These are phyloP conservation scores for Copidosoma floridanum DNA, from an alignment of 1,140 invertebrate genomes.

Conservation along the genomic window DNA sequence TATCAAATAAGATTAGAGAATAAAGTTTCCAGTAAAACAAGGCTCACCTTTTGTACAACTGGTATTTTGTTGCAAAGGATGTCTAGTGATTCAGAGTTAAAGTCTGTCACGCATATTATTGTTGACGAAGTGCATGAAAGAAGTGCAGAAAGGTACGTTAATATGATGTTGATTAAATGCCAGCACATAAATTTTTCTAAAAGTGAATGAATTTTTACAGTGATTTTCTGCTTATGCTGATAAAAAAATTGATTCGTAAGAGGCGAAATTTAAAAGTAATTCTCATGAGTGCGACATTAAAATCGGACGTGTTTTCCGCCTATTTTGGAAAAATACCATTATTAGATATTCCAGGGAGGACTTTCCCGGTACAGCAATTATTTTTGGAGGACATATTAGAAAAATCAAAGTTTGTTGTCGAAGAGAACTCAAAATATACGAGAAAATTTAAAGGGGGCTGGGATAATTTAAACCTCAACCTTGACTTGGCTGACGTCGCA, in stretches of 20 bases:
- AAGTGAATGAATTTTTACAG: slow-evolving; percentile 57
- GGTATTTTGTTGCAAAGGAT: slow-evolving; percentile 83
- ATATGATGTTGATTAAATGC: too few relatives aligned
- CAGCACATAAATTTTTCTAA: too few relatives aligned
- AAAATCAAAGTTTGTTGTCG: slow-evolving; percentile 65
- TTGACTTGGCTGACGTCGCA: slow-evolving; percentile 63
- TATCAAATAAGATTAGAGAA: slow-evolving; percentile 82
- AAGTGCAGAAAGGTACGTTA: slow-evolving; percentile 45
- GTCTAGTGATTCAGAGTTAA: slow-evolving; percentile 69
- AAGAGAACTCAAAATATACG: slow-evolving; percentile 69
- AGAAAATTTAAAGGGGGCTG: slow-evolving; percentile 62
- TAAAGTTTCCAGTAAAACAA: slow-evolving; percentile 74
- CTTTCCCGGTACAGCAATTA: slow-evolving; percentile 77
- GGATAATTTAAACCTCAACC: slow-evolving; percentile 58
- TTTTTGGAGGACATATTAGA: slow-evolving; percentile 78
- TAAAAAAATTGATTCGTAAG: slow-evolving; percentile 69
- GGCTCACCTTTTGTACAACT: slow-evolving; percentile 86
- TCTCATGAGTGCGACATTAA: slow-evolving; percentile 85
- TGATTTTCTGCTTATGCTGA: slow-evolving; percentile 78
- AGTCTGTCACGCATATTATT: slow-evolving; percentile 74
- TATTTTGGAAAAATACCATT: slow-evolving; percentile 74
- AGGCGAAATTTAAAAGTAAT: slow-evolving; percentile 77
- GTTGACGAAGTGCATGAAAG: slow-evolving; percentile 93
- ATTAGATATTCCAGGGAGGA: slow-evolving; percentile 74
- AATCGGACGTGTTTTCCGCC: slow-evolving; percentile 73